Evolutionary conservation across 2,113 vertebrate species (phyloP), one percentile per base, ranked within the genome.

Genomic region (Peromyscus leucopus): DNA sequence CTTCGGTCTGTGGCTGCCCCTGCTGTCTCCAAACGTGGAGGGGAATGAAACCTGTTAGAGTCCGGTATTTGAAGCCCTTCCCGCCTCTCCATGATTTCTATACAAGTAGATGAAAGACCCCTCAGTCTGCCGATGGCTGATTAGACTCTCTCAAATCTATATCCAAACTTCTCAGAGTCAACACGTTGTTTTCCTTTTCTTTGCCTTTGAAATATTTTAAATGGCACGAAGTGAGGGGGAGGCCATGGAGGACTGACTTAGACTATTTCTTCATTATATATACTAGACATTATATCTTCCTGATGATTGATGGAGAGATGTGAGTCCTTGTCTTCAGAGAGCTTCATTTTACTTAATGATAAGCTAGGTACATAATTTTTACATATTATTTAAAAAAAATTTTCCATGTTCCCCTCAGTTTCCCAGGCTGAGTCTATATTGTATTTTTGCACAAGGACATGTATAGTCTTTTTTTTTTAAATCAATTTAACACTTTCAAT

Each of bases 401-500:
- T 24, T 39, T 82, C 33, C 36, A 42, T 89, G n/a, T 42, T 74
- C 7, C 69, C n/a, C 3, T 33, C n/a, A 89, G 19, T 83, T 94
- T 94, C 36, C 72, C 65, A 22, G 79, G 17, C 31, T 26, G 61
- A 24, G 22, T 42, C 10, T 69, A 59, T 59, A 5, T 78, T 24
- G 83, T 87, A 46, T 51, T 87, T 91, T 90, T 48, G 19, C 42
- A 89, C 7, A 86, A 92, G 24, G 63, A 90, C 89, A 55, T 63
- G n/a, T 16, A 61, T 92, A 83, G 36, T 80, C n/a, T n/a, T 31
- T 84, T 92, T 21, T 61, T 51, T 51, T 51, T 51, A 51, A 42
- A 71, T 71, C 10, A 83, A 48, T 80, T 51, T 51, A 94, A 79
- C 13, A 46, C 16, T 75, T 67, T 93, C 28, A 78, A 36, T 71